Percentiles rank a stretch among this genome's conserved stretches.
These are phyloP conservation scores for Platycheirus albimanus DNA, from an alignment of 2,888 invertebrate genomes.

Conservation along the genomic window DNA sequence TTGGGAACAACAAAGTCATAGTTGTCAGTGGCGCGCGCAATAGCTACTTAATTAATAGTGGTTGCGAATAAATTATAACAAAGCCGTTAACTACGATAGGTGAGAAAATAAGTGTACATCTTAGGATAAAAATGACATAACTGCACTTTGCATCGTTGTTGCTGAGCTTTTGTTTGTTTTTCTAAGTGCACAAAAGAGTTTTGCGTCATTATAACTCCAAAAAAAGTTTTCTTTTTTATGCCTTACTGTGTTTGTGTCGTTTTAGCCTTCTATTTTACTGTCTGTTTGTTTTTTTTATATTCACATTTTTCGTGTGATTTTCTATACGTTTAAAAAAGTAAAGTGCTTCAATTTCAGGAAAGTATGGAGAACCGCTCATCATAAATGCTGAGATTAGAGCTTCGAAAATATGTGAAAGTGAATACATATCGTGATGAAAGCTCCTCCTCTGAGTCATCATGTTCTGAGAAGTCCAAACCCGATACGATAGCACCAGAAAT, in stretches of 20 bases:
- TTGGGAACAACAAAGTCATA: conserved; percentile 17
- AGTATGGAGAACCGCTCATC: conserved; percentile 22
- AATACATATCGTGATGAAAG: conserved; percentile 5
- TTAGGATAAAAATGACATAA: conserved; percentile 29
- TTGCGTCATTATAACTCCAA: conserved; percentile 11
- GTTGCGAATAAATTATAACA: conserved; percentile 10
- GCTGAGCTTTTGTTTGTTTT: conserved; percentile 8
- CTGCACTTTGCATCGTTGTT: conserved; percentile 23
- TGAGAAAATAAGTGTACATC: conserved; percentile 19
- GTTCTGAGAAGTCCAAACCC: neutral
- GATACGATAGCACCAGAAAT: neutral
- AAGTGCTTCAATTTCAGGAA: conserved; percentile 12
- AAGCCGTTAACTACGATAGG: conserved; percentile 25
- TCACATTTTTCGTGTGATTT: too few species aligned
- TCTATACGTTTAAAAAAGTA: conserved; percentile 4
- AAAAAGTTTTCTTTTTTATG: conserved; percentile 1
- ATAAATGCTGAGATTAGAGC: conserved; percentile 21
- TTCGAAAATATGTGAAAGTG: conserved; percentile 10
- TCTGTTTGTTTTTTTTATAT: too few species aligned
- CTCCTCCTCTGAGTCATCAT: conserved; percentile 1
- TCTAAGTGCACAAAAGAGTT: neutral
- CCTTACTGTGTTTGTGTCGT: too few species aligned
- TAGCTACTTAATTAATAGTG: conserved; percentile 11
- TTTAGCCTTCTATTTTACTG: too few species aligned
- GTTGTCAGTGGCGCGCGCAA: conserved; percentile 31